A percentile compares a stretch with the other conserved stretches of the same genome.
These are phyloP conservation scores for Diaperis boleti DNA, from an alignment of 2,888 invertebrate species.

Conservation along the genomic window DNA sequence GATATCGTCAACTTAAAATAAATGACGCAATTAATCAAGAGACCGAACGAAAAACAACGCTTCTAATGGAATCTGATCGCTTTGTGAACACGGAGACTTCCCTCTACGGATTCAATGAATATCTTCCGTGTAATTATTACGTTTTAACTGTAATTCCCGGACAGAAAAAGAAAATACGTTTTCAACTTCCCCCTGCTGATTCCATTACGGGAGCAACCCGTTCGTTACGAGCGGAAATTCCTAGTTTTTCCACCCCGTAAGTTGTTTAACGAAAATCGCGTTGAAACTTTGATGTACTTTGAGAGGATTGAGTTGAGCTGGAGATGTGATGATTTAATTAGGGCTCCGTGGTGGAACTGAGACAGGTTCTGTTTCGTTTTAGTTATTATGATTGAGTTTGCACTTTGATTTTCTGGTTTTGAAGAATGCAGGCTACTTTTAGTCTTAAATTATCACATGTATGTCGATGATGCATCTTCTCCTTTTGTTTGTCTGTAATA, in stretches of 20 bases:
- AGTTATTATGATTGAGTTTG: no score
- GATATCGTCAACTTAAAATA: constrained; percentile 39
- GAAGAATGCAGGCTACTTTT: no score
- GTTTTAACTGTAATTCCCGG: background rate
- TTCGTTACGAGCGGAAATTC: background rate
- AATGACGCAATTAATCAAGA: constrained; percentile 35
- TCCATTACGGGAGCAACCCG: background rate
- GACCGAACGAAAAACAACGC: constrained; percentile 24
- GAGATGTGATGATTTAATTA: no score
- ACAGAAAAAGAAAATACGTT: background rate
- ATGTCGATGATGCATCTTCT: no score
- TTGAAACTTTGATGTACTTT: background rate
- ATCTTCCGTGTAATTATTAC: background rate
- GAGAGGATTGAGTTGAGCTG: no score
- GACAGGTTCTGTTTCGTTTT: no score
- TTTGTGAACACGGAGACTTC: constrained; percentile 4
- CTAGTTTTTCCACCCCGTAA: background rate
- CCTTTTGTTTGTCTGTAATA: no score
- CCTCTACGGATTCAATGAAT: no score
- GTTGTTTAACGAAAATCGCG: background rate
- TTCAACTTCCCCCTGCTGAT: background rate
- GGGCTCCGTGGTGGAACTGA: no score
- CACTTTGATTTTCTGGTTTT: no score
- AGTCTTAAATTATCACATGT: no score
- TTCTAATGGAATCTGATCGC: constrained; percentile 32